Base-by-base conservation (phyloP, 2,888 invertebrate genomes). In the Papilio elwesi region DNA sequence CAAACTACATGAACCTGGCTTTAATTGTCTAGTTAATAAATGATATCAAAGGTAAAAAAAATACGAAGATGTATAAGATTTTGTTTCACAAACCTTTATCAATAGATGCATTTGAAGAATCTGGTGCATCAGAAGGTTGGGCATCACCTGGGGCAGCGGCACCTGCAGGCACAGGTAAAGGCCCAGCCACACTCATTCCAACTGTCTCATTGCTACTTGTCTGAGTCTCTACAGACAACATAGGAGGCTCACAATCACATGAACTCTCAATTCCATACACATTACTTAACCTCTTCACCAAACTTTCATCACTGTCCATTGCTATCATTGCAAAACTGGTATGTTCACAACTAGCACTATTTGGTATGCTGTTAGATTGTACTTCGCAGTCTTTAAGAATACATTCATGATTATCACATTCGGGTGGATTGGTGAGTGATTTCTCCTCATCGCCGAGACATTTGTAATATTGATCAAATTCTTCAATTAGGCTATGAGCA, bases 401-500 rank as follows among this genome's bases (percentile, higher is more conserved):
- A 49, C 63, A 38, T 6, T 69, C 74, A 52, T n/a, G 38, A 38
- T 55, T 62, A 10, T 75, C 76, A 47, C 51, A 63, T 11, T 72
- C 72, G 1, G 72, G 72, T n/a, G 80, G 78, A 47, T 79, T 79
- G 0, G 71, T 15, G 0, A 74, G 69, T 0, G 76, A 75, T 8
- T 82, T 84, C 0, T 88, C 87, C 0, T 85, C 85, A 1, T 87
- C 87, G 1, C 78, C 79, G 0, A 92, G 78, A 49, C 83, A 85
- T 74, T 84, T 89, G 74, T 92, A 93, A 78, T 91, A 92, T 75
- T 90, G 87, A 76, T 92, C 91, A 36, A 90, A 87, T 76, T 93
- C 93, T 13, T 92, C 93, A 0, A 93, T 88, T 0, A 93, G 83
- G 77, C 93, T 93, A 7, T 90, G 85, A 53, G 93, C 93, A 0